A percentile compares a stretch with the other conserved stretches of the same genome.
These are phyloP conservation scores for Penaeus vannamei DNA, from an alignment of 1,140 invertebrate genomes.

Conservation along the genomic window DNA sequence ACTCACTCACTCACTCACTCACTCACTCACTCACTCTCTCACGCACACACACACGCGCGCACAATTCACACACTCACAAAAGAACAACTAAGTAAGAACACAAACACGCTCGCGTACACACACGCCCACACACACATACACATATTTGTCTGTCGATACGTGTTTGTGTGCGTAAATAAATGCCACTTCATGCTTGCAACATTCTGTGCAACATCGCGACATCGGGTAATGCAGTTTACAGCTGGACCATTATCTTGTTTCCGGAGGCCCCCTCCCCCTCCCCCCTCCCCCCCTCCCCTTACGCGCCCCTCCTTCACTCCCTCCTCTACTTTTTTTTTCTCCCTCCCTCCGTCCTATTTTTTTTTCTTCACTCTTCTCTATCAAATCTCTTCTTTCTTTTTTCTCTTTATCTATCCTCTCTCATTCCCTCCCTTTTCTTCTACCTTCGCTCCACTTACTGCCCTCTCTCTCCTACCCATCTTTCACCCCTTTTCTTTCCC, in stretches of 20 bases:
- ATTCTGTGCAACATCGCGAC: too few relatives aligned
- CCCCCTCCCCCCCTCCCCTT: neutral
- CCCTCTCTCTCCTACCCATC: neutral
- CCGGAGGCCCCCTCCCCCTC: neutral
- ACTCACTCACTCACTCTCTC: too few relatives aligned
- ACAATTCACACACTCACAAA: too few relatives aligned
- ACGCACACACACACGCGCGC: too few relatives aligned
- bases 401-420: neutral
- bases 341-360: neutral
- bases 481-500: too few relatives aligned
- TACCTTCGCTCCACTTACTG: neutral
- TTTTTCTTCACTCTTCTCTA: neutral
- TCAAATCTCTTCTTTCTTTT: neutral
- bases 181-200: neutral
- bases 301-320: neutral
- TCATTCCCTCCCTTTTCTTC: neutral
- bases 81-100: too few relatives aligned
- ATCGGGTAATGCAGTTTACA: too few relatives aligned
- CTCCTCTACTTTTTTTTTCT: neutral
- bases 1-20: too few relatives aligned
- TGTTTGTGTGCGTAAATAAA: neutral
- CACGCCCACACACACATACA: neutral
- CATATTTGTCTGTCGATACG: neutral
- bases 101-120: neutral
- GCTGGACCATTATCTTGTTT: neutral